Conservation (phyloP, 2,888 invertebrate genomes). For the Zaprionus bogoriensis region DNA sequence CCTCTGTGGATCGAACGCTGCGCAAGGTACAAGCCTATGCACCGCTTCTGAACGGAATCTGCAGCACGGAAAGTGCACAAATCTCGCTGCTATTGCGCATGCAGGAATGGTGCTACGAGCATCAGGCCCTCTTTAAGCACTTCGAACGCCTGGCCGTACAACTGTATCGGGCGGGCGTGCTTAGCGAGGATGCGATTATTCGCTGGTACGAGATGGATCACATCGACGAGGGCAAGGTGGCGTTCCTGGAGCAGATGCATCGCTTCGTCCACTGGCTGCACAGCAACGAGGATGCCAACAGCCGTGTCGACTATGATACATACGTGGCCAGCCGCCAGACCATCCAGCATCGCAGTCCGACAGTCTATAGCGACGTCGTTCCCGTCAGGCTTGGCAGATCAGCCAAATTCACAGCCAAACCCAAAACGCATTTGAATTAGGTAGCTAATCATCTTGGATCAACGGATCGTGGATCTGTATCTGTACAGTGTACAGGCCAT, state of each 20-base stretch:
- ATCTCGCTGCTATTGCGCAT: conserved; percentile 21
- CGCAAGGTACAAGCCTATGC: conserved; percentile 17
- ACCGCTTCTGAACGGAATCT: conserved; percentile 26
- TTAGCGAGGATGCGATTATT: conserved; percentile 35
- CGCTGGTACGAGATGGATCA: conserved; percentile 40
- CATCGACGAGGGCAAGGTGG: conserved; percentile 35
- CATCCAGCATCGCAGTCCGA: not conserved
- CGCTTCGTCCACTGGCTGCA: conserved; percentile 27
- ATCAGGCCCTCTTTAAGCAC: conserved; percentile 24
- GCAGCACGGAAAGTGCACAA: conserved; percentile 20
- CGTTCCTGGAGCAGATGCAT: conserved; percentile 38
- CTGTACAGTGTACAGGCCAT: not conserved
- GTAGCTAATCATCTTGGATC: not conserved
- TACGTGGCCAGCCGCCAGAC: conserved; percentile 4
- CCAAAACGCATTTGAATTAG: conserved; percentile 6
- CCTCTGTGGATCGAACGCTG: conserved; percentile 11
- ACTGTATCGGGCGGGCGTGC: conserved; percentile 21
- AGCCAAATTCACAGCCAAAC: too few species aligned
- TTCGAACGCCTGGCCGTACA: conserved; percentile 27
- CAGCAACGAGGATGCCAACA: conserved; percentile 12
- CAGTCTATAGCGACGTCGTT: conserved; percentile 30
- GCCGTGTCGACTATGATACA: conserved; percentile 11
- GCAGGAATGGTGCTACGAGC: conserved; percentile 38
- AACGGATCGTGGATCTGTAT: too few species aligned
- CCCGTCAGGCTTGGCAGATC: not conserved